Conservation (phyloP, 1,140 invertebrate genomes). For the Drosophila orosa region DNA sequence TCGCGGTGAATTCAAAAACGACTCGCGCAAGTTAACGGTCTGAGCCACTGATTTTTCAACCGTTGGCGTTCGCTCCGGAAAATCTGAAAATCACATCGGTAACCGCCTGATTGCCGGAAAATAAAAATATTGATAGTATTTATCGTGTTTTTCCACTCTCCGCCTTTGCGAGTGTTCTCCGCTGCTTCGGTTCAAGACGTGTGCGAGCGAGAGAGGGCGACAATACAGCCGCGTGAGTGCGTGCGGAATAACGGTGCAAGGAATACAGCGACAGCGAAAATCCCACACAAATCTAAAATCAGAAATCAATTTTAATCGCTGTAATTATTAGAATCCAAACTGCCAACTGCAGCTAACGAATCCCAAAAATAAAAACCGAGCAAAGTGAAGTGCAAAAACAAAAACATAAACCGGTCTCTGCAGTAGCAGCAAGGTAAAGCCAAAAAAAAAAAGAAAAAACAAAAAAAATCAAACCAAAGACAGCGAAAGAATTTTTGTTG, state of each 20-base stretch:
- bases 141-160: conserved; percentile 1
- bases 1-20: too few species aligned
- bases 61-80: conserved; percentile 2
- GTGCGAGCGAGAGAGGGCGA: conserved; percentile 18
- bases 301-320: conserved; percentile 7
- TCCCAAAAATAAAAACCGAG: conserved; percentile 29
- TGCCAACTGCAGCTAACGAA: conserved; percentile 42
- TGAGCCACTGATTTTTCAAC: background rate
- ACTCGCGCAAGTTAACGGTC: too few species aligned
- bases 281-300: conserved; percentile 1
- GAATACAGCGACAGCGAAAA: conserved; percentile 15
- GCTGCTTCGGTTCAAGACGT: background rate
- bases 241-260: conserved; percentile 41
- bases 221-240: conserved; percentile 1
- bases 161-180: conserved; percentile 12
- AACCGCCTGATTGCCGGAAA: conserved; percentile 17
- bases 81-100: conserved; percentile 4
- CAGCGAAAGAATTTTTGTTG: conserved; percentile 79
- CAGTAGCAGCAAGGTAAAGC: conserved; percentile 53
- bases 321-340: conserved; percentile 24
- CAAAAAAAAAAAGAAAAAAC: conserved; percentile 49
- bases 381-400: conserved; percentile 78
- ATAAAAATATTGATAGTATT: background rate
- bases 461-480: conserved; percentile 55
- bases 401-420: conserved; percentile 72